Evolutionary conservation across 1,140 invertebrate genomes (phyloP).

Genomic region (Antheraea mylitta): DNA sequence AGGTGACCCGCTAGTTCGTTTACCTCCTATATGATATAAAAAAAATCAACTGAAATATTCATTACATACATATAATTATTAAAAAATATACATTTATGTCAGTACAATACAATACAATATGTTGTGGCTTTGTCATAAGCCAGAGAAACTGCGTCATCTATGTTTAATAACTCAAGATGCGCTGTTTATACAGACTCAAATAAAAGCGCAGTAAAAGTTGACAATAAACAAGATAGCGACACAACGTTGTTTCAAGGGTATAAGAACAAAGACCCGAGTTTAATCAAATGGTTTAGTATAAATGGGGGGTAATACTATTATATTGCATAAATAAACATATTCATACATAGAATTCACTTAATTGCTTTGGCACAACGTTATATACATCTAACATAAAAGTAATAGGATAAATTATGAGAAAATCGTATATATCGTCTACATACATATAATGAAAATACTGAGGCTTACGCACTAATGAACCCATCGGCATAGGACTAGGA

Average conservation of each 20-base stretch:
- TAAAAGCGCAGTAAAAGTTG: conserved; percentile 9
- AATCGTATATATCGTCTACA: no score
- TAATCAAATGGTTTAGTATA: neutral
- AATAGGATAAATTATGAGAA: no score
- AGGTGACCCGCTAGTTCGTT: no score
- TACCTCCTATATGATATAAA: no score
- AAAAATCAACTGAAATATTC: no score
- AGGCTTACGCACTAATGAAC: no score
- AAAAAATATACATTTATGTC: no score
- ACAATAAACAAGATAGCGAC: neutral
- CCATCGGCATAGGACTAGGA: no score
- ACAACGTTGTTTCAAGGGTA: neutral
- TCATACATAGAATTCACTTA: neutral
- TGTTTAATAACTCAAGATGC: neutral
- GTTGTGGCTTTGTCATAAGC: neutral
- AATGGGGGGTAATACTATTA: neutral
- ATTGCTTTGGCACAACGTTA: neutral
- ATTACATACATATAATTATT: no score
- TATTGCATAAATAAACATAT: neutral
- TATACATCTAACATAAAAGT: neutral
- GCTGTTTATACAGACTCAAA: conserved; percentile 4
- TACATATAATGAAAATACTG: no score
- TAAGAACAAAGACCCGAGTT: neutral
- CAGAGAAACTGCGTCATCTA: neutral
- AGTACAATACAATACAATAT: no score